Base-by-base conservation (phyloP, 2,888 invertebrate species). In the Chrysolina haemoptera region DNA sequence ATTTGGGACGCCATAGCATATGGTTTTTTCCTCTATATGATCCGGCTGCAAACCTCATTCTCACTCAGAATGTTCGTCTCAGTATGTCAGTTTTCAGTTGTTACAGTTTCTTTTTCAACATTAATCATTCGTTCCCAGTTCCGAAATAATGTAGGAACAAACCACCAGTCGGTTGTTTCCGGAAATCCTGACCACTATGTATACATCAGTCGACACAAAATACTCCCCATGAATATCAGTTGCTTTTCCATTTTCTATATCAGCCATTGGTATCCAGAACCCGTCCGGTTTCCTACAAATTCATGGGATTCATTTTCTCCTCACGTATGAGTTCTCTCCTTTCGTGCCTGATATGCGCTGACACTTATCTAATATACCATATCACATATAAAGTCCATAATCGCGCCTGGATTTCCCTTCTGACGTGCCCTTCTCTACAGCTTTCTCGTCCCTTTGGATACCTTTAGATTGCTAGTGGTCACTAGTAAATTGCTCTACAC, bases 301-400 rank as follows among this genome's bases (percentile, higher is more conserved):
- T 67, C 50, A 16, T 66, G 8, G 12, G 46, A 66, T 66, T 66
- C 67, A 18, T 53, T 67, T 53, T 67, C 67, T 40, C 40, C 79
- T 83, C 83, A 83, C 83, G 83, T 82, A 76, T 78, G 78, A 66
- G 81, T 78, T 80, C 80, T 82, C 81, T 78, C 76, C 80, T 78
- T 82, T 82, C 83, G 80, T 82, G 78, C 79, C 76, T 84, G 83
- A 84, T 83, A 82, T 82, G 74, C 79, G 81, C 81, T 84, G 83
- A 84, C 83, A 84, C 83, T 84, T 82, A 84, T 84, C 83, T 84
- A 84, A 84, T 84, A 83, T 84, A 83, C 82, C 83, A 83, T 83
- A 83, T 83, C 82, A 83, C 81, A 82, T 83, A 83, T 84, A 84
- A 83, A 82, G 83, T 82, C 80, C 78, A 81, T 81, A 81, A 82